A percentile compares a stretch with the other conserved stretches of the same genome.
These are phyloP conservation scores for Rhinolophus sinicus DNA, from an alignment of 2,113 vertebrate genomes.

Conservation along the genomic window DNA sequence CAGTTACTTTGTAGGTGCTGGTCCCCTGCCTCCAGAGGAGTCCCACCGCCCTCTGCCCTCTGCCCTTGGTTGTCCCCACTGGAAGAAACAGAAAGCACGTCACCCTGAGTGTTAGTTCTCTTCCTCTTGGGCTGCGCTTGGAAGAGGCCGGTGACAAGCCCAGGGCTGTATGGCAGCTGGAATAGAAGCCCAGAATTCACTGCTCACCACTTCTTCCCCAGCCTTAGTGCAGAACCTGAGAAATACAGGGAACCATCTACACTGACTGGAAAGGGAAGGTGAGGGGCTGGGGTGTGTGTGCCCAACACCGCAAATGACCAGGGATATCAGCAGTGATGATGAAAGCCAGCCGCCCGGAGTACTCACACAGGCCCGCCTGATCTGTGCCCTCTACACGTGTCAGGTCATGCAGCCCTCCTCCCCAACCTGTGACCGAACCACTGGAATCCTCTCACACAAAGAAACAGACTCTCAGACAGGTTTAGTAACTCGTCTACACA, in stretches of 20 bases:
- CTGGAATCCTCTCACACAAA: rapidly evolving
- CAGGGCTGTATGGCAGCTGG: rapidly evolving
- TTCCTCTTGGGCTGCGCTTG: neutral
- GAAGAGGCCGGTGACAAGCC: rapidly evolving
- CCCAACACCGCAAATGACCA: neutral
- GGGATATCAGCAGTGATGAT: neutral
- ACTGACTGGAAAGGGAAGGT: neutral
- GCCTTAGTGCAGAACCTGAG: neutral
- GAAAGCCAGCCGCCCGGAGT: neutral
- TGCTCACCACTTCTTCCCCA: neutral
- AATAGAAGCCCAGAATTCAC: neutral
- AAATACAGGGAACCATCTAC: neutral
- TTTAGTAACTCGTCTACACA: neutral
- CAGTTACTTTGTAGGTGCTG: neutral
- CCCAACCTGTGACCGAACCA: rapidly evolving
- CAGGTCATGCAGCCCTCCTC: neutral
- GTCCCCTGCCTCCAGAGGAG: neutral
- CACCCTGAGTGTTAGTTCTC: neutral
- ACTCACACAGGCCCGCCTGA: rapidly evolving
- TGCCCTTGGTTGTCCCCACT: neutral
- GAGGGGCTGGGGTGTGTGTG: rapidly evolving
- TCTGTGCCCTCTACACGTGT: rapidly evolving
- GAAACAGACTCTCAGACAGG: neutral
- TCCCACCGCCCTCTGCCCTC: too few relatives aligned
- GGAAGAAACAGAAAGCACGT: neutral